Base-by-base conservation (phyloP, 2,113 vertebrate species). In the Coturnix japonica region DNA sequence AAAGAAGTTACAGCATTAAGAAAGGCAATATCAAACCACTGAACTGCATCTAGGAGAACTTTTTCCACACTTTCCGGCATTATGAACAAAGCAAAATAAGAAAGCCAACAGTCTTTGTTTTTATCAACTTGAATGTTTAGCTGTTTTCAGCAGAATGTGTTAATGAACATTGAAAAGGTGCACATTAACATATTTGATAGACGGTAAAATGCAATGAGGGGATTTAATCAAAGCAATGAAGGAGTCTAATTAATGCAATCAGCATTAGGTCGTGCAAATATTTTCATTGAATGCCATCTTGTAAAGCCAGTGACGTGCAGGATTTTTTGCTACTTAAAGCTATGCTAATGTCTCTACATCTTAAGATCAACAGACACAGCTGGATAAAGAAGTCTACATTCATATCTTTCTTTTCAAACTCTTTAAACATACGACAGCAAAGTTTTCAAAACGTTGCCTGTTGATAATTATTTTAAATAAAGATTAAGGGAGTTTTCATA, bases 221-320 rank as follows among this genome's bases (percentile, higher is more conserved):
- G 93, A 97, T 97, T 97, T 97, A 96, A 97, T 98, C 95, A 97
- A 98, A 97, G 97, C 97, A 97, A 97, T 96, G 96, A 95, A 96
- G 78, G 95, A 95, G 70, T 97, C 96, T 98, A 97, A 98, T 97
- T 97, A 98, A 98, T 97, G 98, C 97, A 97, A 98, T 98, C 98
- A 98, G 97, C 96, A 96, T 97, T 97, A 96, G 97, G 96, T 97
- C 97, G 96, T 98, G 97, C 98, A 98, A 97, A 96, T 97, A 97
- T 96, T 95, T 86, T 96, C 97, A 98, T 98, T 98, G 98, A 98
- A 98, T 96, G 97, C 97, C 98, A 98, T 98, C 97, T 97, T 98
- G 98, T 97, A 97, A 98, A 98, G 98, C 88, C 95, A 97, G 97
- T 97, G 95, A 96, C 92, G 81, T 89, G 92, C 54, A 95, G 91